Conservation (phyloP, 2,113 vertebrate species). For the Myiagra hebetior region DNA sequence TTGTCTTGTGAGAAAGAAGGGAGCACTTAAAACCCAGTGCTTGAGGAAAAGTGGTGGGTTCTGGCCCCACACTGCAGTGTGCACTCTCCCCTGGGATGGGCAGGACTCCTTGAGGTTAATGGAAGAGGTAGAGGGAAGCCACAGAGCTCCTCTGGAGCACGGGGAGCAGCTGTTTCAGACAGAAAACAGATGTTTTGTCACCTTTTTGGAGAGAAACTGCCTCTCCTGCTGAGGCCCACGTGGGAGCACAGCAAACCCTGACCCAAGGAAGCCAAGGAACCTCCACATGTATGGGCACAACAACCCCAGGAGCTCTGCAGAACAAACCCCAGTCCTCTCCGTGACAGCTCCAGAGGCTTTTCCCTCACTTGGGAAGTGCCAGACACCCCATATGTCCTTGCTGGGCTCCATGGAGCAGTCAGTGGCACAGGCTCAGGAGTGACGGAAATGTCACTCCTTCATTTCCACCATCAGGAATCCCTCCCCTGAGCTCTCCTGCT, state of each 20-base stretch:
- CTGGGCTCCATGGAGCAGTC: not conserved
- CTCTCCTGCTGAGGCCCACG: accelerated
- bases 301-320: not conserved
- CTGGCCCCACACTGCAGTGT: not conserved
- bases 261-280: not conserved
- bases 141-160: not conserved
- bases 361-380: not conserved
- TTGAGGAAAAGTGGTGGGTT: not conserved
- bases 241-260: not conserved
- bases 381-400: accelerated
- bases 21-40: not conserved
- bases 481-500: not conserved
- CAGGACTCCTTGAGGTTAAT: not conserved
- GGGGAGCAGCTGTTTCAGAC: not conserved
- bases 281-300: accelerated
- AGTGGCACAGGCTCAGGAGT: accelerated
- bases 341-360: accelerated
- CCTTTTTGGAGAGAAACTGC: not conserved
- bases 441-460: not conserved
- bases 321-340: not conserved
- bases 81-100: not conserved
- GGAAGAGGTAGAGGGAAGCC: not conserved
- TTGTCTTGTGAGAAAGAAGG: not conserved
- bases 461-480: not conserved
- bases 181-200: not conserved